A percentile compares a stretch with the other conserved stretches of the same genome.
Conservation (phyloP, 2,888 invertebrate genomes). For the Lycaena phlaeas region DNA sequence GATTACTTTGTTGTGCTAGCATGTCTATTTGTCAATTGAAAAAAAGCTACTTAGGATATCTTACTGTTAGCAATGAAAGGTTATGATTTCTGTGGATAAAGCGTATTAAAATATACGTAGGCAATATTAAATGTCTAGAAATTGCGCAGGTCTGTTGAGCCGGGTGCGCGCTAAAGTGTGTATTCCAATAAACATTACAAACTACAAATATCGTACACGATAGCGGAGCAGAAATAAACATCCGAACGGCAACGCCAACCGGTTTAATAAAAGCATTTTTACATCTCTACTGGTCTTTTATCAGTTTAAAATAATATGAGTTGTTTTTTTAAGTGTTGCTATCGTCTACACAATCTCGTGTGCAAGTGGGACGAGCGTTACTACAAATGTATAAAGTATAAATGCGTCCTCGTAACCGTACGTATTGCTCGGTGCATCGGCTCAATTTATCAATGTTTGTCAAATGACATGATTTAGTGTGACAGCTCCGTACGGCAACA, state of each 20-base stretch:
- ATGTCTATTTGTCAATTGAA: conserved; percentile 37
- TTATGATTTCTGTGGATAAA: not conserved
- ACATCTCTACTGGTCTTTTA: conserved; percentile 5
- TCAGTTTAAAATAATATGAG: not conserved
- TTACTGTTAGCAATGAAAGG: not conserved
- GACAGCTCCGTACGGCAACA: conserved; percentile 12
- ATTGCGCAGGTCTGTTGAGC: not conserved
- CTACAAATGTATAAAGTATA: not conserved
- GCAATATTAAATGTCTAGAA: not conserved
- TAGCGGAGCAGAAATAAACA: not conserved
- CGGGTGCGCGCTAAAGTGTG: not conserved
- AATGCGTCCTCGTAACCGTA: conserved; percentile 11
- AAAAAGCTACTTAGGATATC: not conserved
- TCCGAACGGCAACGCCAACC: conserved; percentile 10
- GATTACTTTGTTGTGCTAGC: conserved; percentile 64
- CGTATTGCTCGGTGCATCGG: conserved; percentile 26
- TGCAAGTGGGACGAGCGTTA: not conserved
- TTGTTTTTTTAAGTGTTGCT: not conserved
- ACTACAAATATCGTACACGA: not conserved
- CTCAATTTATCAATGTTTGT: conserved; percentile 39
- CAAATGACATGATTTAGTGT: conserved; percentile 38
- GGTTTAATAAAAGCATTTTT: conserved; percentile 17
- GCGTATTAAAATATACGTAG: not conserved
- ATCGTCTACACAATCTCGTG: conserved; percentile 1
- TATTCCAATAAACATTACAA: not conserved